Conservation (phyloP, 2,113 vertebrate genomes). For the Hucho hucho region DNA sequence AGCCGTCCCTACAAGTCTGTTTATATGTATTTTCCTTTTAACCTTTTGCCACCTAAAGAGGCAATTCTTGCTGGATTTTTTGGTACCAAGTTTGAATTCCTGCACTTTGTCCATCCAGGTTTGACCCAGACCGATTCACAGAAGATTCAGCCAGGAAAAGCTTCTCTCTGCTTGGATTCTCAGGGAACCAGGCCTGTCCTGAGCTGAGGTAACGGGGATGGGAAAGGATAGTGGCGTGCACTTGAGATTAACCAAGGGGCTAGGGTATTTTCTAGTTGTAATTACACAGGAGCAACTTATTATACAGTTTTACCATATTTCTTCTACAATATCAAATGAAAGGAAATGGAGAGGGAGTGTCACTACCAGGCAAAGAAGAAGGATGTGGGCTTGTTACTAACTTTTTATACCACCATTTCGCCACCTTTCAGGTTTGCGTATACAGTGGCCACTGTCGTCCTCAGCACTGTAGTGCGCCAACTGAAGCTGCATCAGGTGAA, state of each 20-base stretch:
- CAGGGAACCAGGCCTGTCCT: constrained; percentile 88
- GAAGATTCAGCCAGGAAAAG: constrained; percentile 81
- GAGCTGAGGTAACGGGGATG: constrained; percentile 81
- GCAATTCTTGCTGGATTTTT: background rate
- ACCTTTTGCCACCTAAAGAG: background rate
- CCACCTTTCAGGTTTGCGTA: constrained; percentile 84
- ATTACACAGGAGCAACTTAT: no score
- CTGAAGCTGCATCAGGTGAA: constrained; percentile 79
- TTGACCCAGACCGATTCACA: constrained; percentile 88
- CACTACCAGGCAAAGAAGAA: constrained; percentile 15
- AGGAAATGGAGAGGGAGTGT: no score
- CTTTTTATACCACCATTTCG: background rate
- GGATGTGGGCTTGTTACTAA: background rate
- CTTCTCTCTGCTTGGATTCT: constrained; percentile 90
- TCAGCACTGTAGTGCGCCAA: constrained; percentile 81
- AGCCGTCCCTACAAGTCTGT: constrained; percentile 84
- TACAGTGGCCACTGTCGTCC: constrained; percentile 82
- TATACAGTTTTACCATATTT: no score
- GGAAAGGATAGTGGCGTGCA: background rate
- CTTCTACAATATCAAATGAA: no score
- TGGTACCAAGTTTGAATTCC: background rate
- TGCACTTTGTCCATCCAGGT: constrained; percentile 69
- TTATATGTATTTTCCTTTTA: background rate
- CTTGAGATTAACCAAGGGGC: background rate
- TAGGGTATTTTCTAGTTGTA: no score